Evolutionary conservation across 1,140 invertebrate genomes (phyloP), one percentile per base, ranked within the genome.

Genomic region (Eupeodes corollae): DNA sequence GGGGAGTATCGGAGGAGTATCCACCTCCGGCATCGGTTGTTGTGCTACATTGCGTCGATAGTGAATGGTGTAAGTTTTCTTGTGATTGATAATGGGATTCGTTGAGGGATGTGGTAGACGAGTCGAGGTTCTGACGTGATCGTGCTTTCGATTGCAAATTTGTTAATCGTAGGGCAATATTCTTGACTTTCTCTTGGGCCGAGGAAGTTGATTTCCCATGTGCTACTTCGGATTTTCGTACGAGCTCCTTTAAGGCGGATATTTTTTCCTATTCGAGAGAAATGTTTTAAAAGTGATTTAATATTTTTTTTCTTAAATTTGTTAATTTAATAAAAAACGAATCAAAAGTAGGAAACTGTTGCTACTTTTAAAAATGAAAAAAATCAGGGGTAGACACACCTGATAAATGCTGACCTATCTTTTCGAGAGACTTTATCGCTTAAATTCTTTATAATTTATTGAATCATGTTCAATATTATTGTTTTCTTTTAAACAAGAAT

Each of bases 171-270:
- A 54, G 46, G 5, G 55, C 52, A 14, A 56, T 54, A 31, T 52
- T 56, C 41, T 54, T 54, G 6, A 54, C 55, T 33, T 56, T 56
- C 19, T 54, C 52, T 44, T 56, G 50, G 2, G 52, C 50, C 6
- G 45, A 42, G n/a, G 52, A 49, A 21, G 48, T 56, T n/a, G 45
- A 47, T 11, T 42, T 47, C 3, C 46, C 45, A 35, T 56, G 55
- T 8, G 47, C 46, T 3, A 21, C 48, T 41, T 54, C 55, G 0
- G 55, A 56, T 43, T 56, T 53, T 18, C 50, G 45, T 19, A 56
- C 55, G 10, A 56, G 35, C 16, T 56, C 52, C 32, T 54, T 56
- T 5, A 56, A 35, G 9, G 55, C 55, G 9, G 55, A 52, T 18
- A 56, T 56, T 47, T 56, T 56, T 42, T 49, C 49, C 55, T 56